Base-by-base conservation (phyloP, 1,140 invertebrate species). In the Teleogryllus occipitalis region DNA sequence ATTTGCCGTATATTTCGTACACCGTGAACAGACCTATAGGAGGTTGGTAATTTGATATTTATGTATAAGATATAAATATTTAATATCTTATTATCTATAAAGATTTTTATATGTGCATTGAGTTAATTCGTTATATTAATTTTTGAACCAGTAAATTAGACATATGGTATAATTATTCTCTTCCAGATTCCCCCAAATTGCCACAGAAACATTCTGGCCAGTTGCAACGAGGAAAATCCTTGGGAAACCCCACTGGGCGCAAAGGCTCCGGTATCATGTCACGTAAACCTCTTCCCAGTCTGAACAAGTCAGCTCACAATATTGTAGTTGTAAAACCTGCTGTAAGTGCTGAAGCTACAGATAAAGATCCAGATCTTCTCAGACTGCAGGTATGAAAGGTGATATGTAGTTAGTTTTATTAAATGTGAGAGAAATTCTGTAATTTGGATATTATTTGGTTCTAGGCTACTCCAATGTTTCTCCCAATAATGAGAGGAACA, bases 1-100 rank as follows among this genome's bases (percentile, higher is more conserved):
- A 98, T 85, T 88, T 98, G 80, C 96, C 97, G 0, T 98, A 98
- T 84, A 96, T 98, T 83, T 97, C 96, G 0, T 98, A 97, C 82
- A 97, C 96, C 0, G 94, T 96, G 3, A 97, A 97, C 85, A 89
- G 95, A 81, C 96, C 96, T 15, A 97, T 97, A 81, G 95, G 95
- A 82, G 91, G 91, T 92, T 85, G 83, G 81, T 82, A 73, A 76
- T 76, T 5, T 18, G 46, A 8, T n/a, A 0, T 47, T 14, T 0
- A 7, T 18, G 21, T n/a, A 74, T 10, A 72, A 72, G 65, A 72
- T n/a, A 72, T 14, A 72, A 15, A 22, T 74, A 7, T 74, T n/a
- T 74, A 22, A 74, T n/a, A 72, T 3, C 65, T 72, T n/a, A 15
- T 72, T 15, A 72, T 22, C 12, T 12, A n/a, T 22, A 22, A 5